phyloP scores from a whole-genome alignment of 2,113 vertebrate species.

The Varanus komodoensis region DNA sequence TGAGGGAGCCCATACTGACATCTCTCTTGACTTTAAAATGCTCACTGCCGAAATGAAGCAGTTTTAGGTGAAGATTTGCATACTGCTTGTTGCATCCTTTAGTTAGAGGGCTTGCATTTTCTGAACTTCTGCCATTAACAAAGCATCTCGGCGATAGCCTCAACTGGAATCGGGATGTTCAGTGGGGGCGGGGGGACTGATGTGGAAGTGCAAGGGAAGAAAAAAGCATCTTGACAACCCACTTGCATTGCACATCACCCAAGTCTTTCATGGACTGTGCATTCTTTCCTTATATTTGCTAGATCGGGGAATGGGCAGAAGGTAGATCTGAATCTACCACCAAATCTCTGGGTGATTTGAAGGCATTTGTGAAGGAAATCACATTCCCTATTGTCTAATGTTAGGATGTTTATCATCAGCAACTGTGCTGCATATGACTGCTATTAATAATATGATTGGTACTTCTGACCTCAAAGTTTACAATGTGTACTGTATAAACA shows the following conservation, averaged over 20 bases:
- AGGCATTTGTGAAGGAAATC: not conserved
- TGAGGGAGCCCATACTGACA: slow-evolving; percentile 58
- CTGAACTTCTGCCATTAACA: slow-evolving; percentile 62
- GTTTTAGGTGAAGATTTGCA: slow-evolving; percentile 73
- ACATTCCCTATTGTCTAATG: too few species aligned
- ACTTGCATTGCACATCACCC: not conserved
- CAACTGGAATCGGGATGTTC: not conserved
- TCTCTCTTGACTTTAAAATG: slow-evolving; percentile 68
- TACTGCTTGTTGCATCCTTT: slow-evolving; percentile 65
- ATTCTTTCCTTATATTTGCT: not conserved
- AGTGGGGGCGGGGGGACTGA: not conserved
- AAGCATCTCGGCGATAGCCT: not conserved
- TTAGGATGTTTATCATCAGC: too few species aligned
- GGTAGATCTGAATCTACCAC: too few species aligned
- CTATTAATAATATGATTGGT: too few species aligned
- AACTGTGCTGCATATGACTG: too few species aligned
- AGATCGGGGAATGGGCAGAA: too few species aligned
- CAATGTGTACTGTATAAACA: too few species aligned
- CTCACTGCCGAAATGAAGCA: slow-evolving; percentile 62
- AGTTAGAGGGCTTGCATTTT: slow-evolving; percentile 54
- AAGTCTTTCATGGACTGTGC: too few species aligned
- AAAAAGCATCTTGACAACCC: not conserved
- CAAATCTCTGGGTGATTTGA: too few species aligned
- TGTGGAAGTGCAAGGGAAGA: not conserved
- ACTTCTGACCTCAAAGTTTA: too few species aligned